Percentiles rank a stretch among this genome's conserved stretches.
Conservation (phyloP, 2,888 invertebrate genomes). For the Pasiphila rectangulata region DNA sequence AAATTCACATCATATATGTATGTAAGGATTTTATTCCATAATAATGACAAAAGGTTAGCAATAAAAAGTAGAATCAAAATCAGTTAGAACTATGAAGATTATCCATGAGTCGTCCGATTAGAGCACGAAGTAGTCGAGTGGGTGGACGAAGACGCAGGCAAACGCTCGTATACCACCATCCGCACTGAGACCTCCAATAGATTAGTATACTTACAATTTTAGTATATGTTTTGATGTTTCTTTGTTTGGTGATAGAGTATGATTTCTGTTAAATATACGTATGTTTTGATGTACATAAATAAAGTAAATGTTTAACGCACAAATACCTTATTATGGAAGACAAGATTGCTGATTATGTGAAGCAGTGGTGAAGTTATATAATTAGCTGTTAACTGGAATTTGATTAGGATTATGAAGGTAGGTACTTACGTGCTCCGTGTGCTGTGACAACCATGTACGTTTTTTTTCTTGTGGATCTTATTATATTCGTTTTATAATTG, state of each 20-base stretch:
- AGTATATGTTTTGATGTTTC: slow-evolving; percentile 61
- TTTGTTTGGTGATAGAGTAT: slow-evolving; percentile 70
- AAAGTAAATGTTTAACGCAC: slow-evolving; percentile 81
- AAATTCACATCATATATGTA: slow-evolving; percentile 15
- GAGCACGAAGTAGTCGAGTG: slow-evolving; percentile 3
- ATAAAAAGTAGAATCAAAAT: slow-evolving; percentile 58
- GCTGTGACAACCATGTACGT: slow-evolving; percentile 41
- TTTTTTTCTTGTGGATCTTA: slow-evolving; percentile 21
- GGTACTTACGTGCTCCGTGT: slow-evolving; percentile 55
- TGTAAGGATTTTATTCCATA: slow-evolving; percentile 19
- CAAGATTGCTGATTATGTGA: slow-evolving; percentile 63
- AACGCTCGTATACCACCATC: no score
- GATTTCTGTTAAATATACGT: slow-evolving; percentile 74
- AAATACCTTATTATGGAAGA: slow-evolving; percentile 64
- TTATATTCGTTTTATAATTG: not conserved
- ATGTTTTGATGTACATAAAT: slow-evolving; percentile 80
- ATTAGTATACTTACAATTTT: slow-evolving; percentile 41
- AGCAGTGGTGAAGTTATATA: slow-evolving; percentile 67
- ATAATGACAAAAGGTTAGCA: slow-evolving; percentile 54
- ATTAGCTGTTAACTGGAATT: slow-evolving; percentile 73
- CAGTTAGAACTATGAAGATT: slow-evolving; percentile 51
- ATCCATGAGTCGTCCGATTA: slow-evolving; percentile 43
- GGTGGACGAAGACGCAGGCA: not conserved
- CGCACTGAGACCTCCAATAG: slow-evolving; percentile 46
- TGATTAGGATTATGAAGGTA: slow-evolving; percentile 63